phyloP scores from a whole-genome alignment of 1,140 invertebrate species.

The Diabrotica undecimpunctata region DNA sequence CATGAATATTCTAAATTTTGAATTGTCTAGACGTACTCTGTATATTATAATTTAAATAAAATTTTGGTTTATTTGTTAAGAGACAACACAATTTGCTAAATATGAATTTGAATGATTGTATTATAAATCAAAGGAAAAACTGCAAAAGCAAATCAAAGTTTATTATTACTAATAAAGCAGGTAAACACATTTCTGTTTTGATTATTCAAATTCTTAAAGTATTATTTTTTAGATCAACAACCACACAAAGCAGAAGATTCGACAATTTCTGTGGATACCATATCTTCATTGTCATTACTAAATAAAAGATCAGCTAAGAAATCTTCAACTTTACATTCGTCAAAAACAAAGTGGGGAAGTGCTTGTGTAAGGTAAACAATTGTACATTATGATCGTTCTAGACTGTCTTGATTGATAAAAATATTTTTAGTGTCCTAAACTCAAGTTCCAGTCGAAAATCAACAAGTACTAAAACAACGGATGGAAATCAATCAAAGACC shows the following conservation, averaged over 20 bases:
- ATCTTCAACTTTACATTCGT: conserved; percentile 11
- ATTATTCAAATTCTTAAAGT: not conserved
- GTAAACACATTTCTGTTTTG: not conserved
- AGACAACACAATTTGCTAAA: not conserved
- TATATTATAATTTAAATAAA: too few species aligned
- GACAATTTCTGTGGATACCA: not conserved
- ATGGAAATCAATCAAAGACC: conserved; percentile 15
- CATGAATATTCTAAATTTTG: too few species aligned
- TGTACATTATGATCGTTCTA: not conserved
- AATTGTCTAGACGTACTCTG: too few species aligned
- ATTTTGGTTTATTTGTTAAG: too few species aligned
- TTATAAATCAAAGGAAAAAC: conserved; percentile 8
- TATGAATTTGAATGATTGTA: conserved; percentile 10
- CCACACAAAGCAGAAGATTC: not conserved
- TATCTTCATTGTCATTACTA: not conserved
- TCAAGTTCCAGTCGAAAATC: conserved; percentile 11
- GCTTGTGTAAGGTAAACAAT: conserved; percentile 16
- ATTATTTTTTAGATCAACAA: not conserved
- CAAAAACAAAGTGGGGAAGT: conserved; percentile 22
- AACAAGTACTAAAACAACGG: conserved; percentile 4
- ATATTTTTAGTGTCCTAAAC: conserved; percentile 17
- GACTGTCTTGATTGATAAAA: not conserved
- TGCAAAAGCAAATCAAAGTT: not conserved
- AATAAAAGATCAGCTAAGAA: not conserved
- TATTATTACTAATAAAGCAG: not conserved